Conservation (phyloP, 2,797 vertebrate genomes). For the Myoxocephalus aenaeus region DNA sequence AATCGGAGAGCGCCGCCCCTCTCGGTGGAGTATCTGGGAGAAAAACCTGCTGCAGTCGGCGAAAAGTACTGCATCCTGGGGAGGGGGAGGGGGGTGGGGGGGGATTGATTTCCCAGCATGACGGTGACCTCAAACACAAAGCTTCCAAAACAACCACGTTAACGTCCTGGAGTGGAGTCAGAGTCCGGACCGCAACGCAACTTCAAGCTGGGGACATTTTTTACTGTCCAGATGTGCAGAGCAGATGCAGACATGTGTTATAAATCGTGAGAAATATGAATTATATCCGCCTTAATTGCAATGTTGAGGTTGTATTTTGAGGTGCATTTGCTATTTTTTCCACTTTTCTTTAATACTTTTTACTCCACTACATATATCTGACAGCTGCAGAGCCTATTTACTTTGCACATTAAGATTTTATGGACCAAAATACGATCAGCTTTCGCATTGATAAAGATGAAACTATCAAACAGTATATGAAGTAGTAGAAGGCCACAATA, state of each 20-base stretch:
- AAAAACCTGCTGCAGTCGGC: slow-evolving; percentile 23
- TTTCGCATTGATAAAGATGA: neutral
- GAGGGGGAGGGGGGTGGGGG: slow-evolving; percentile 12
- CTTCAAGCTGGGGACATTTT: neutral
- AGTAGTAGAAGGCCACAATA: neutral
- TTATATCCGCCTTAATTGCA: neutral
- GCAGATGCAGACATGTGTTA: slow-evolving; percentile 8
- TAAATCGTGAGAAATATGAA: neutral
- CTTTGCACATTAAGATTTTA: neutral
- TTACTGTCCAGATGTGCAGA: slow-evolving; percentile 23
- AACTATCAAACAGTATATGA: neutral
- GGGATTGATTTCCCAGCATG: slow-evolving; percentile 44
- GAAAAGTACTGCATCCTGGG: slow-evolving; percentile 11
- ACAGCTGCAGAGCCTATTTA: neutral
- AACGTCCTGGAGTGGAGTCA: slow-evolving; percentile 11
- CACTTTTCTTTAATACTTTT: neutral
- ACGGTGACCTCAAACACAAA: slow-evolving; percentile 35
- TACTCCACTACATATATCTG: neutral
- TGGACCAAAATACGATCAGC: neutral
- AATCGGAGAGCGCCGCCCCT: neutral
- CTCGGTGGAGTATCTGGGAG: slow-evolving; percentile 7
- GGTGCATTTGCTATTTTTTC: neutral
- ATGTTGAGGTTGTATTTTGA: neutral
- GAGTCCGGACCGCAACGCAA: slow-evolving; percentile 18
- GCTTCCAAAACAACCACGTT: slow-evolving; percentile 35